A percentile compares a stretch with the other conserved stretches of the same genome.
Conservation (phyloP, 2,113 vertebrate species). For the Stigmatopora nigra region DNA sequence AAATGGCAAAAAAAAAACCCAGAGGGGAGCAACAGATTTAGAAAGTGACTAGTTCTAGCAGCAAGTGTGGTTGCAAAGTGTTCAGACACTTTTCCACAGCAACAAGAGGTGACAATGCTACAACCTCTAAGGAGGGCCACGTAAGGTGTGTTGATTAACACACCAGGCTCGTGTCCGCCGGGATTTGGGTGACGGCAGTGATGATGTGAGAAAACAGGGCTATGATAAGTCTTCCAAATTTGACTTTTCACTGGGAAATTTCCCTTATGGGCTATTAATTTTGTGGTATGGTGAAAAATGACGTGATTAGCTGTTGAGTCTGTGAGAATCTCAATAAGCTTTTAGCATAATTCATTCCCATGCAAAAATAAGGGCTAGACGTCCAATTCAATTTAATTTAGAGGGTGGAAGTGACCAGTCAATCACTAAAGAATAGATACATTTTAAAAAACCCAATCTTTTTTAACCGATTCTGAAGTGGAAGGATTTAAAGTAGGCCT, state of each 20-base stretch:
- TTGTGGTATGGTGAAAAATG: no score
- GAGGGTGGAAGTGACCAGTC: no score
- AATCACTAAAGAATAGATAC: no score
- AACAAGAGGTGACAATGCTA: constrained; percentile 46
- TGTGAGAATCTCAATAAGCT: background rate
- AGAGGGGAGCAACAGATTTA: constrained; percentile 64
- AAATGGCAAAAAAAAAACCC: constrained; percentile 57
- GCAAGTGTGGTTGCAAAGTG: constrained; percentile 31
- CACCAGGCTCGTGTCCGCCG: background rate
- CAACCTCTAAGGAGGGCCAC: constrained; percentile 29
- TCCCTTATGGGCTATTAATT: no score
- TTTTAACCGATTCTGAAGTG: no score
- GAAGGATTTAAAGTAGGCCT: no score
- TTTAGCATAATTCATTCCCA: no score
- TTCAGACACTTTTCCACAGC: constrained; percentile 18
- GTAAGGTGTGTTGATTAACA: constrained; percentile 22
- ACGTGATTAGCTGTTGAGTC: background rate
- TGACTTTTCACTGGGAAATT: no score
- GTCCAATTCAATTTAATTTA: no score
- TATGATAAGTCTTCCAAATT: background rate
- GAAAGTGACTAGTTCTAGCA: constrained; percentile 69
- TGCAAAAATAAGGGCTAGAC: no score
- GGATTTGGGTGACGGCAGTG: background rate
- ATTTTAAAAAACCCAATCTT: no score
- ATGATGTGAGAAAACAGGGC: background rate